These are phyloP conservation scores for Ardeotis arabs DNA, from an alignment of 2,113 vertebrate genomes.

Conservation along the genomic window DNA sequence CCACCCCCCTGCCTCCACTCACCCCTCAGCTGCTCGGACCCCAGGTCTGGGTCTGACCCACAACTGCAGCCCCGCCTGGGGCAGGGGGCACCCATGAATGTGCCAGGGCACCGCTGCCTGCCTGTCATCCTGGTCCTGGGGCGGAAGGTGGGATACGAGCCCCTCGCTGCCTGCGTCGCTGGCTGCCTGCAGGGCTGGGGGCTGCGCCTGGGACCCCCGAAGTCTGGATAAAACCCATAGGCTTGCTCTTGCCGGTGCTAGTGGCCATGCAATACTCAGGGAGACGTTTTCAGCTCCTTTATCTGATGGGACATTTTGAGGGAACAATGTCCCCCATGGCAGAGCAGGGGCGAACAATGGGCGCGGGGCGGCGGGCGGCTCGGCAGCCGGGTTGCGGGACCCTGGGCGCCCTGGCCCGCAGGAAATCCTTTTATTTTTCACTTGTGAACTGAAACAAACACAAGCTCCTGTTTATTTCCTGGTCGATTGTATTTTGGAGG, in stretches of 20 bases:
- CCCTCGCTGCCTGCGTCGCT: fast-evolving
- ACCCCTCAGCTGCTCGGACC: neutral
- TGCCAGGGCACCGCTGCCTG: neutral
- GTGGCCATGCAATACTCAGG: neutral
- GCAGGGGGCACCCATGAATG: neutral
- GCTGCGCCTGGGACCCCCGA: neutral
- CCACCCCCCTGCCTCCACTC: fast-evolving
- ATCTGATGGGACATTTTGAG: slow-evolving; percentile 21
- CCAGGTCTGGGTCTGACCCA: too few relatives aligned
- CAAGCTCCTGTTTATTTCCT: slow-evolving; percentile 81
- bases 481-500: slow-evolving; percentile 67
- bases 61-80: neutral
- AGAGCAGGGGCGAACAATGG: slow-evolving; percentile 22
- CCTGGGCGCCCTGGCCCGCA: neutral
- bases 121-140: neutral
- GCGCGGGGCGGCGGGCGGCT: neutral
- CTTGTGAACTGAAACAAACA: slow-evolving; percentile 75
- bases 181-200: neutral
- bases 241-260: fast-evolving
- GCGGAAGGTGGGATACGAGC: neutral
- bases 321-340: slow-evolving; percentile 16
- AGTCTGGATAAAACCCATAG: neutral
- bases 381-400: neutral
- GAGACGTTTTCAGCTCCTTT: neutral
- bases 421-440: slow-evolving; percentile 82